Evolutionary conservation across 2,113 vertebrate species (phyloP), one percentile per base, ranked within the genome.

Genomic region (Aspiorhynchus laticeps): DNA sequence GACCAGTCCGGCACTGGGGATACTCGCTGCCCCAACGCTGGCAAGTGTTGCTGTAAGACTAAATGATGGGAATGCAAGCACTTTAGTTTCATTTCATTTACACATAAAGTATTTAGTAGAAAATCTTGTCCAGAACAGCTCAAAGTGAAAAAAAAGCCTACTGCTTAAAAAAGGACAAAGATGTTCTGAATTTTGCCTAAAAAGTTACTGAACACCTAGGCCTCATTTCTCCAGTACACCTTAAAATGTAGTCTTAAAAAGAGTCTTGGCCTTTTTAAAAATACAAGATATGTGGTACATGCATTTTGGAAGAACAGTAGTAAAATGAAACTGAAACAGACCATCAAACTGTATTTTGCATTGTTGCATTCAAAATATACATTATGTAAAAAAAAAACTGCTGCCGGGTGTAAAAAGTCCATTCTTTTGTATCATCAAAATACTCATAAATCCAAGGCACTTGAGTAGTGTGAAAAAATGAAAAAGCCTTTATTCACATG

Each of bases 41-140:
- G 98, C 98, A 92, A 99, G 93, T 0, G 98, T 99, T 85, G 98
- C 98, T 0, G 98, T 99, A 91, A 99, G 93, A 93, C 98, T 99
- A 93, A 53, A 91, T 89, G 71, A 88, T 0, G 82, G 59, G 87
- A 24, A 61, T 38, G 21, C 81, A 63, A 91, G 67, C 1, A 43
- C 63, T 36, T 67, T 5, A 87, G 9, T 10, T 33, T 11, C 4
- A 33, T 24, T 24, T 61, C 24, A 36, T 63, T 59, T 80, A 41
- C 24, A 77, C 6, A 48, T 24, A 48, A 48, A 48, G 4, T 21
- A 24, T 73, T 73, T 41, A 24, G 8, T 24, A 41, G 69, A 73
- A 2, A 11, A 21, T 36, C 12, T 15, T 76, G 7, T 76, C n/a
- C 74, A 76, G 41, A 46, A 41, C 75, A 31, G 24, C 2, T 38